These are phyloP conservation scores for Punctoribates punctum DNA, from an alignment of 2,888 invertebrate genomes.

Conservation along the genomic window DNA sequence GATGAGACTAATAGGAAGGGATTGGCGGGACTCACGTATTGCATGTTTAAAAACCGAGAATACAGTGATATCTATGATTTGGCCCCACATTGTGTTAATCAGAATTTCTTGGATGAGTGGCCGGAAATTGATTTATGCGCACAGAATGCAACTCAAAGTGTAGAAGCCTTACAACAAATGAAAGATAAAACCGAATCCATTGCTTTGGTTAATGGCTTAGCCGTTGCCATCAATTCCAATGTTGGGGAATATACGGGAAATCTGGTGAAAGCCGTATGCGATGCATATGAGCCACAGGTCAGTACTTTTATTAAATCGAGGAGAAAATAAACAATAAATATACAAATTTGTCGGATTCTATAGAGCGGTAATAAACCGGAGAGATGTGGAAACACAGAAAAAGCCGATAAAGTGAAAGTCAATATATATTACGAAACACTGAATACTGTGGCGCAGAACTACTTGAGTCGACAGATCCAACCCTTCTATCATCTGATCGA, in stretches of 20 bases:
- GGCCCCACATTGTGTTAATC: constrained; percentile 16
- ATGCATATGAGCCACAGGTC: background rate
- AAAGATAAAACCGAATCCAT: background rate
- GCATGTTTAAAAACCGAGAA: constrained; percentile 40
- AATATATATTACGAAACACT: constrained; percentile 37
- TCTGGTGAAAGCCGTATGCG: constrained; percentile 32
- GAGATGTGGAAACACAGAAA: background rate
- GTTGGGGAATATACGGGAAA: background rate
- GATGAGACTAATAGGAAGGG: background rate
- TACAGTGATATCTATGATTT: constrained; percentile 21
- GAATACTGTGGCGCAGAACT: background rate
- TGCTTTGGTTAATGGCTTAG: constrained; percentile 25
- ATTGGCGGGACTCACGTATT: background rate
- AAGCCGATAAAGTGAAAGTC: constrained; percentile 1
- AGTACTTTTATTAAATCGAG: background rate
- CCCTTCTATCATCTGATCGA: constrained; percentile 36
- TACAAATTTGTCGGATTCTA: background rate
- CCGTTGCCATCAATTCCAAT: constrained; percentile 13
- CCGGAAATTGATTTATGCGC: constrained; percentile 3
- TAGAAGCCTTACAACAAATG: background rate
- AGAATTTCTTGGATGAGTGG: constrained; percentile 30
- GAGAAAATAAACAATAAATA: background rate
- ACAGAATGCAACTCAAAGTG: too few relatives aligned
- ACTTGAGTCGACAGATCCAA: constrained; percentile 13
- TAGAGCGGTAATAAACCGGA: background rate